Evolutionary conservation across 2,113 vertebrate genomes (phyloP).

Genomic region (Epinephelus cyanopodus): DNA sequence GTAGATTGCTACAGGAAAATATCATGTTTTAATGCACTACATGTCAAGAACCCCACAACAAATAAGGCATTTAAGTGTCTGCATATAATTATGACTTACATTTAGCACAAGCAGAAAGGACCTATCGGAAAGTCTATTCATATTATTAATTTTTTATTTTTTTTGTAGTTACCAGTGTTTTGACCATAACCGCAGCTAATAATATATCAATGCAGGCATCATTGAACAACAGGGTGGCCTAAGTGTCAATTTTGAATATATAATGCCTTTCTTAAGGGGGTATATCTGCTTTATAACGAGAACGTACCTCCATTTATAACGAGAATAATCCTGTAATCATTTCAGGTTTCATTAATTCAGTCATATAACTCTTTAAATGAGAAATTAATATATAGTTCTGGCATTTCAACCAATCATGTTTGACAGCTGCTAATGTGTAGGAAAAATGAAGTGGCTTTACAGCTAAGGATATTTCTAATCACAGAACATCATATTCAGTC

Average conservation of each 20-base stretch:
- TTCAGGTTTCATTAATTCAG: not conserved
- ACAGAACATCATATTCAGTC: not conserved
- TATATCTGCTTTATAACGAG: no score
- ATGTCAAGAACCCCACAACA: not conserved
- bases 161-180: not conserved
- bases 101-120: not conserved
- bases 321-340: not conserved
- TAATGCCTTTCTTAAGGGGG: no score
- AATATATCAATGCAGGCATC: not conserved
- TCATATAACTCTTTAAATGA: constrained; percentile 3
- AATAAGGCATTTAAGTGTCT: not conserved
- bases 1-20: not conserved
- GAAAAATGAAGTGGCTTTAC: not conserved
- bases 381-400: not conserved
- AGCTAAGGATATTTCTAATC: not conserved
- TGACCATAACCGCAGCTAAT: not conserved
- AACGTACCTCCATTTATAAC: not conserved
- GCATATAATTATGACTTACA: not conserved
- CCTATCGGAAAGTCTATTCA: not conserved
- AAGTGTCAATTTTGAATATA: not conserved
- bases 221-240: not conserved
- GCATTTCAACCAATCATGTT: not conserved
- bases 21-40: no score
- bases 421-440: not conserved
- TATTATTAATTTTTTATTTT: not conserved